These are phyloP conservation scores for Andinoacara biseriatus DNA, from an alignment of 2,113 vertebrate genomes.

Conservation along the genomic window DNA sequence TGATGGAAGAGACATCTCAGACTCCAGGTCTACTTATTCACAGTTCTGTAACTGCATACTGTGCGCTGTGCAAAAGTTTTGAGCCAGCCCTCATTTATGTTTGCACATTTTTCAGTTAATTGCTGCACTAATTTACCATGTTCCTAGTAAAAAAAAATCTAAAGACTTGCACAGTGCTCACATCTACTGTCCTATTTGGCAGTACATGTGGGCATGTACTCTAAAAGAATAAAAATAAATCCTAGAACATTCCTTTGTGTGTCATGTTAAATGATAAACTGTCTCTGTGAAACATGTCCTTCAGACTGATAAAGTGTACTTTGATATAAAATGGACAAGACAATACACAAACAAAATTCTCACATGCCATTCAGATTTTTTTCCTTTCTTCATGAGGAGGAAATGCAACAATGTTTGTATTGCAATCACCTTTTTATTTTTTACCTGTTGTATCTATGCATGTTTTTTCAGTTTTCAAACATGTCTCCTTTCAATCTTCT, in stretches of 20 bases:
- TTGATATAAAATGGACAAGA: not conserved
- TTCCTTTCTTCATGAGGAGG: not conserved
- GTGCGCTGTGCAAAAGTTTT: not conserved
- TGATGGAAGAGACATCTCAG: not conserved
- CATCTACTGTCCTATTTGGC: not conserved
- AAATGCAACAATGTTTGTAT: rapidly evolving
- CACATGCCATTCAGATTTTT: not conserved
- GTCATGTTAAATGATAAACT: not conserved
- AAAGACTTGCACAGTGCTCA: not conserved
- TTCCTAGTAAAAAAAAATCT: not conserved
- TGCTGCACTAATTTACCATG: not conserved
- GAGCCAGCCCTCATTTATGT: not conserved
- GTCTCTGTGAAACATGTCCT: not conserved
- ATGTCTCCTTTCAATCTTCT: not conserved
- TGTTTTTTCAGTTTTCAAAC: not conserved
- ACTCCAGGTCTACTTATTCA: not conserved
- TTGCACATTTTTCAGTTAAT: too few species aligned
- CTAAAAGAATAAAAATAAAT: not conserved
- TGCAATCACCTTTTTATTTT: not conserved
- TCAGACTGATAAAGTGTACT: not conserved
- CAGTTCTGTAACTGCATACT: not conserved
- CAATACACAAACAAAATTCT: not conserved
- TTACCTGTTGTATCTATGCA: not conserved
- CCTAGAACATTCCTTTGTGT: not conserved
- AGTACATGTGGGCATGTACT: not conserved